A percentile compares a stretch with the other conserved stretches of the same genome.
Evolutionary conservation across 2,797 vertebrate species (phyloP).

Genomic region (Microctenopoma steveboyesi): DNA sequence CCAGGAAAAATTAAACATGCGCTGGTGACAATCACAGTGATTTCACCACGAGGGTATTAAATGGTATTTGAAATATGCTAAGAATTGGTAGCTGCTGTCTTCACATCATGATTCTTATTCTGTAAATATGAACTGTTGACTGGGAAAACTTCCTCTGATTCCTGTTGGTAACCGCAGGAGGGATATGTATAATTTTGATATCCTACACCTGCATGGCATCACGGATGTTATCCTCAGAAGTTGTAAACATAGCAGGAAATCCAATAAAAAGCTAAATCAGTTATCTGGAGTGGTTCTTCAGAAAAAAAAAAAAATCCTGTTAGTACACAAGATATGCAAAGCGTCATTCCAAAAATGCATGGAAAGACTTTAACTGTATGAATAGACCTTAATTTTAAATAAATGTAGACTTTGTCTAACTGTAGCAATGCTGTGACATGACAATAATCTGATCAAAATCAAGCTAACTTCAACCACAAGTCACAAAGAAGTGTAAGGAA

Average conservation of each 20-base stretch:
- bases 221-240: slow-evolving; percentile 2
- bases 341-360: background rate
- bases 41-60: background rate
- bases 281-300: background rate
- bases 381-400: background rate
- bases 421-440: background rate
- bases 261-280: background rate
- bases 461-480: slow-evolving; percentile 2
- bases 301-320: no score
- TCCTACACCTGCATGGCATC: slow-evolving; percentile 24
- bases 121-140: slow-evolving; percentile 39
- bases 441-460: background rate
- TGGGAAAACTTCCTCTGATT: slow-evolving; percentile 5
- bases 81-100: slow-evolving; percentile 8
- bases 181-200: slow-evolving; percentile 19
- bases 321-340: background rate
- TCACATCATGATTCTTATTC: slow-evolving; percentile 16
- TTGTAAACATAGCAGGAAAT: slow-evolving; percentile 18
- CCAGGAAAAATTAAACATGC: background rate
- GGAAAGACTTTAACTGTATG: background rate
- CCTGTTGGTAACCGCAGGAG: slow-evolving; percentile 21
- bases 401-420: background rate
- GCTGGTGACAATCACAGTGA: background rate
- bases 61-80: background rate
- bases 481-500: slow-evolving; percentile 8